Conservation (phyloP, 2,113 vertebrate species). For the Triplophysa siluroides region DNA sequence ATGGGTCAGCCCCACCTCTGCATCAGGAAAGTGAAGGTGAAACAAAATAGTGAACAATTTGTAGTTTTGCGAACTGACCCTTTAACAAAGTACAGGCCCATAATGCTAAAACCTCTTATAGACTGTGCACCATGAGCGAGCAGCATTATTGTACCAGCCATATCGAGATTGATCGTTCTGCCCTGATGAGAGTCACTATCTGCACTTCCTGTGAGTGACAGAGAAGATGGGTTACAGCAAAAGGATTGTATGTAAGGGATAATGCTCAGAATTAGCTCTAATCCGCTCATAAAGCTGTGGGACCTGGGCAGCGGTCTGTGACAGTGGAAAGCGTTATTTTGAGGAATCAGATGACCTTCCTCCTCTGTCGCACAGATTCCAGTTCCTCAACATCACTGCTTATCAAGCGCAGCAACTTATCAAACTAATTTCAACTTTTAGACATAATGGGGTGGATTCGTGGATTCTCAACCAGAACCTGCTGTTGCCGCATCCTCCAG, state of each 20-base stretch:
- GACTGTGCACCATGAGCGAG: not conserved
- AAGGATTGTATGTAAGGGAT: not conserved
- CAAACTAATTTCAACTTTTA: constrained; percentile 4
- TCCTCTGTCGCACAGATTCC: not conserved
- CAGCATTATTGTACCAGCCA: not conserved
- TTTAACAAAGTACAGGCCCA: not conserved
- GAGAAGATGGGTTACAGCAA: not conserved
- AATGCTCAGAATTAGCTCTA: constrained; percentile 13
- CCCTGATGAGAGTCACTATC: not conserved
- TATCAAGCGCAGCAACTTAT: not conserved
- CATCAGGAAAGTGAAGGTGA: too few species aligned
- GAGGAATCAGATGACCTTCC: constrained; percentile 34
- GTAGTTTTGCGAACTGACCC: too few species aligned
- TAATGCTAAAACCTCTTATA: not conserved
- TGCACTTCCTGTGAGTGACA: constrained; percentile 2
- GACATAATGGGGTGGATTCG: not conserved
- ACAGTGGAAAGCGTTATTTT: not conserved
- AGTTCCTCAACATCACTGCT: constrained; percentile 12
- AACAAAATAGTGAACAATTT: too few species aligned
- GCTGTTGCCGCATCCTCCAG: not conserved
- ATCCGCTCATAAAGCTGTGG: constrained; percentile 28
- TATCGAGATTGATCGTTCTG: not conserved
- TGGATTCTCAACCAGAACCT: not conserved
- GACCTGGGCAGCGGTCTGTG: constrained; percentile 7
- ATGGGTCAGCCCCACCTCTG: too few species aligned